Conservation (phyloP, 1,140 invertebrate species). For the Trachymyrmex septentrionalis region DNA sequence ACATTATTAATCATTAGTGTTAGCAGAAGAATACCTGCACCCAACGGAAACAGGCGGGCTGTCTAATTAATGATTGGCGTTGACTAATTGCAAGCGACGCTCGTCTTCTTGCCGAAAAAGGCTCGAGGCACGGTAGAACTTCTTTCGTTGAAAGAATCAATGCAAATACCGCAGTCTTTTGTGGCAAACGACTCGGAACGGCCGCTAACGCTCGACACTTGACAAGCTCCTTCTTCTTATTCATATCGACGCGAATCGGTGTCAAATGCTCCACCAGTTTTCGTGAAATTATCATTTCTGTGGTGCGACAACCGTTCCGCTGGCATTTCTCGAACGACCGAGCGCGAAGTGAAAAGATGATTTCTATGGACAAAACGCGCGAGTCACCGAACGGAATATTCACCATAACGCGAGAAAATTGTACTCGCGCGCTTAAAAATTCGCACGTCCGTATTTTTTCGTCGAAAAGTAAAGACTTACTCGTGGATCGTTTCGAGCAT, state of each 20-base stretch:
- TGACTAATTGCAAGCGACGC: not conserved
- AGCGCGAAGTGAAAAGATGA: not conserved
- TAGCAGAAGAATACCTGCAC: not conserved
- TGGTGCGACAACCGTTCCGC: conserved; percentile 29
- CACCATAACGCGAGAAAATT: not conserved
- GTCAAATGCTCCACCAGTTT: conserved; percentile 50
- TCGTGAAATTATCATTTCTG: conserved; percentile 57
- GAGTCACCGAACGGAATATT: conserved; percentile 5
- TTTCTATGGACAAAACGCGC: conserved; percentile 32
- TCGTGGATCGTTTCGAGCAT: not conserved
- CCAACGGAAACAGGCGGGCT: not conserved
- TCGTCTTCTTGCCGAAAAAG: conserved; percentile 31
- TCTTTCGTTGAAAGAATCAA: conserved; percentile 55
- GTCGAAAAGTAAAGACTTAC: not conserved
- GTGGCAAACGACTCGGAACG: conserved; percentile 49
- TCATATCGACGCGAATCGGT: conserved; percentile 51
- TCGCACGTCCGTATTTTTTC: not conserved
- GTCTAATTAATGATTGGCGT: conserved; percentile 42
- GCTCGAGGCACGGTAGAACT: conserved; percentile 1
- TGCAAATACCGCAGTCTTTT: conserved; percentile 37
- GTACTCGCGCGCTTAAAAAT: not conserved
- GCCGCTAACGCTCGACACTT: conserved; percentile 46
- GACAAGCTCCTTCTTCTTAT: conserved; percentile 42
- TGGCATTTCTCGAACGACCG: not conserved
- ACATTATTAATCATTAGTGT: not conserved